phyloP scores from a whole-genome alignment of 2,888 invertebrate species.

The Lobophora halterata region DNA sequence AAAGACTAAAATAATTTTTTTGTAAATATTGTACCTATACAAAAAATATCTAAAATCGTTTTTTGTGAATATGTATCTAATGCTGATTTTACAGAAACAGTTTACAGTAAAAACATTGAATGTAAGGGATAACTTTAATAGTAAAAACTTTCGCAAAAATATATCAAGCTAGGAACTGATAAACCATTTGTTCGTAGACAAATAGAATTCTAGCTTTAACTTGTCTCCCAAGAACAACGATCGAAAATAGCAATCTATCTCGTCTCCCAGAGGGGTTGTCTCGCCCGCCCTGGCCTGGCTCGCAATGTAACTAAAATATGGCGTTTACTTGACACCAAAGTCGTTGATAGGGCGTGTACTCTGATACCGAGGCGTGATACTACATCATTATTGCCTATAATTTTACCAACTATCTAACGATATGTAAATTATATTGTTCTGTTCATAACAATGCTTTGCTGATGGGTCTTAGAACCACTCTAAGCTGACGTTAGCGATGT shows the following conservation, averaged over 20 bases:
- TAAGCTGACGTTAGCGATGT: too few relatives aligned
- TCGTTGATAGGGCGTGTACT: constrained; percentile 31
- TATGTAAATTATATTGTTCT: too few relatives aligned
- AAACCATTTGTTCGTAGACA: constrained; percentile 34
- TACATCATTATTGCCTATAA: too few relatives aligned
- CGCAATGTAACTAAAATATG: constrained; percentile 51
- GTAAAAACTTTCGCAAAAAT: constrained; percentile 4
- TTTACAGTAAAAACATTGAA: neutral
- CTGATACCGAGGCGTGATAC: constrained; percentile 24
- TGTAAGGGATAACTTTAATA: neutral
- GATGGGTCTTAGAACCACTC: too few relatives aligned
- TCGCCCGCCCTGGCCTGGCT: constrained; percentile 38
- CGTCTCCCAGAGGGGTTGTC: constrained; percentile 49
- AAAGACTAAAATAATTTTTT: too few relatives aligned
- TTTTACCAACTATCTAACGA: too few relatives aligned
- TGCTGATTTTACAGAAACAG: too few relatives aligned
- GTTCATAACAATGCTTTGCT: too few relatives aligned
- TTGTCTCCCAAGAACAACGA: constrained; percentile 43
- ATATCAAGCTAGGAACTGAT: constrained; percentile 6
- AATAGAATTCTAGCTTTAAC: constrained; percentile 44
- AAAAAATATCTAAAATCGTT: too few relatives aligned
- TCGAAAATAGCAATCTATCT: constrained; percentile 57
- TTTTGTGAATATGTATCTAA: too few relatives aligned
- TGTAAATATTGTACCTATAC: too few relatives aligned
- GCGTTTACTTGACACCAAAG: constrained; percentile 41